These are phyloP conservation scores for Chloropsis cyanopogon DNA, from an alignment of 2,113 vertebrate genomes.

Conservation along the genomic window DNA sequence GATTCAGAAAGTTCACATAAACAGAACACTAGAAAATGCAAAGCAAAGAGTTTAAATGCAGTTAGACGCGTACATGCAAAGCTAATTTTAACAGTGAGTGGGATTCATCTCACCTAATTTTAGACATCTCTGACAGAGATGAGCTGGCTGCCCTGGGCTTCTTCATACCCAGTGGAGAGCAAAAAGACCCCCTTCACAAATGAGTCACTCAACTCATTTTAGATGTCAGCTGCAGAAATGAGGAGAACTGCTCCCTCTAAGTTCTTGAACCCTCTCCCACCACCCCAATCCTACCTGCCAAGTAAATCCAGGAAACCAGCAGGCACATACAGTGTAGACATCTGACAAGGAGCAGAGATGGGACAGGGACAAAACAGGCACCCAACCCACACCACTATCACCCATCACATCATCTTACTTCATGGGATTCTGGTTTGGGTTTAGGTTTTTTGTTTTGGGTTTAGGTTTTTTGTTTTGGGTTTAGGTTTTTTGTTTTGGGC, in stretches of 20 bases:
- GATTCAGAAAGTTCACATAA: neutral
- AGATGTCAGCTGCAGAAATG: neutral
- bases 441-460: neutral
- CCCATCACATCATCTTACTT: neutral
- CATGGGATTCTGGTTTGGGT: neutral
- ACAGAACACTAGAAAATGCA: neutral
- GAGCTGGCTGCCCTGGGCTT: neutral
- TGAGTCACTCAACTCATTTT: constrained; percentile 27
- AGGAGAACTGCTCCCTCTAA: neutral
- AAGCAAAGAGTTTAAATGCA: neutral
- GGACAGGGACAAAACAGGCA: neutral
- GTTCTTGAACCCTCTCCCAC: neutral
- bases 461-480: neutral
- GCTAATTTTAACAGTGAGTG: constrained; percentile 17
- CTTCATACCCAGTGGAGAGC: neutral
- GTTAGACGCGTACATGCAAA: neutral
- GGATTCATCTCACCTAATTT: constrained; percentile 19
- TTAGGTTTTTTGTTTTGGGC: neutral
- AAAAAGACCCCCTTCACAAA: neutral
- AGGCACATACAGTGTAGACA: neutral
- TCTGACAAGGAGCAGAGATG: neutral
- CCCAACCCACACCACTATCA: neutral
- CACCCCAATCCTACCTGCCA: neutral
- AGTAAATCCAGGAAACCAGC: neutral
- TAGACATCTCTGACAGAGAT: neutral